Evolutionary conservation across 2,888 invertebrate species (phyloP), one percentile per base, ranked within the genome.

Genomic region (Phragmatobia fuliginosa): DNA sequence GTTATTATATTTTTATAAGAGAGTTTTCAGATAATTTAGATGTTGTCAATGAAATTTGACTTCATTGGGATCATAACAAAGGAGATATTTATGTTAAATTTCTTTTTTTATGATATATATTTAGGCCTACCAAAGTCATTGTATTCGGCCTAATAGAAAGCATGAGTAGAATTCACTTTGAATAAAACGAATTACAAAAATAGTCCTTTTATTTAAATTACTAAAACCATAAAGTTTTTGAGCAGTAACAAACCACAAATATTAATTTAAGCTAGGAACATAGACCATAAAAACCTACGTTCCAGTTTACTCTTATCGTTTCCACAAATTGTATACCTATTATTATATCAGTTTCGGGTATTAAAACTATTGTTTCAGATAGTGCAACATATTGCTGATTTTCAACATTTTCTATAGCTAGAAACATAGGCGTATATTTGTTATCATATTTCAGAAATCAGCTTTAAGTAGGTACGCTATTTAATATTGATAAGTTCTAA

Each of bases 401-500:
- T 56, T 56, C 56, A 71, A 65, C 45, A 58, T 64, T 72, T 36
- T 28, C 61, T 60, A 62, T 58, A 70, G 52, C 66, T 72, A 71
- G 71, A 68, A 71, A 72, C 69, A 76, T 71, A 58, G 73, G 69
- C 62, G 65, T 65, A 71, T 38, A 52, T 16, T 65, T 61, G 71
- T 75, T 83, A 83, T 82, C 77, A 67, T 68, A 77, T 75, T 77
- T 77, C 66, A 77, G 79, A 77, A 83, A 82, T 83, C 81, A 71
- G 73, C 63, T 72, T 74, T 77, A 72, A 73, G 71, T 77, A 72
- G 72, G 71, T 74, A 60, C 32, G 67, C 66, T 71, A 71, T 76
- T 76, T 71, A 77, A 79, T 81, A 77, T 83, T 82, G 73, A 82
- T 83, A 77, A 75, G 79, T 82, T 82, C 81, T 76, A 45, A 59